Evolutionary conservation across 2,113 vertebrate species (phyloP).

Genomic region (Lipophrys pholis): DNA sequence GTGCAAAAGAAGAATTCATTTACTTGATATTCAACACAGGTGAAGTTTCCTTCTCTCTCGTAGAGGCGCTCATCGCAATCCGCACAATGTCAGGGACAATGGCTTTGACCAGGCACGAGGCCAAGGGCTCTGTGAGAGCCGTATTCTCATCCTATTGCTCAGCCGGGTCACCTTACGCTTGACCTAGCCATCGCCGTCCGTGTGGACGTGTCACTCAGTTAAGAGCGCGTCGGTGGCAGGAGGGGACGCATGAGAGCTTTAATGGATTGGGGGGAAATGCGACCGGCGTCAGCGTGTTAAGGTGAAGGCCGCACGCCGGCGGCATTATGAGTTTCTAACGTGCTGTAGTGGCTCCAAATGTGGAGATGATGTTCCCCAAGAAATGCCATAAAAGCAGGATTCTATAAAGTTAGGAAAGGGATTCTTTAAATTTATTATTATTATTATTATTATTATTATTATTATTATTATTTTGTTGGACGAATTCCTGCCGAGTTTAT

Average conservation of each 20-base stretch:
- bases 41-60: slow-evolving; percentile 26
- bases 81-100: slow-evolving; percentile 72
- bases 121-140: slow-evolving; percentile 63
- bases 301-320: slow-evolving; percentile 24
- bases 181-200: slow-evolving; percentile 52
- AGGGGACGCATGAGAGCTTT: slow-evolving; percentile 25
- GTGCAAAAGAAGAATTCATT: slow-evolving; percentile 66
- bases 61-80: background rate
- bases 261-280: slow-evolving; percentile 39
- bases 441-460: too few relatives aligned
- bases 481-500: too few relatives aligned
- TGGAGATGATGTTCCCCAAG: too few relatives aligned
- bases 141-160: slow-evolving; percentile 71
- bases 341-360: background rate
- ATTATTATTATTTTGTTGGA: too few relatives aligned
- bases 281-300: background rate
- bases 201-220: slow-evolving; percentile 24
- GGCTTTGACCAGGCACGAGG: slow-evolving; percentile 68
- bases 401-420: too few relatives aligned
- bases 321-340: slow-evolving; percentile 16
- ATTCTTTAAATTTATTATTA: too few relatives aligned
- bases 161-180: slow-evolving; percentile 70
- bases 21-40: slow-evolving; percentile 68
- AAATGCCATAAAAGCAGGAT: too few relatives aligned
- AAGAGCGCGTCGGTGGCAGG: too few relatives aligned